Evolutionary conservation across 2,797 vertebrate species (phyloP), one percentile per base, ranked within the genome.

Genomic region (Garrulus glandarius): DNA sequence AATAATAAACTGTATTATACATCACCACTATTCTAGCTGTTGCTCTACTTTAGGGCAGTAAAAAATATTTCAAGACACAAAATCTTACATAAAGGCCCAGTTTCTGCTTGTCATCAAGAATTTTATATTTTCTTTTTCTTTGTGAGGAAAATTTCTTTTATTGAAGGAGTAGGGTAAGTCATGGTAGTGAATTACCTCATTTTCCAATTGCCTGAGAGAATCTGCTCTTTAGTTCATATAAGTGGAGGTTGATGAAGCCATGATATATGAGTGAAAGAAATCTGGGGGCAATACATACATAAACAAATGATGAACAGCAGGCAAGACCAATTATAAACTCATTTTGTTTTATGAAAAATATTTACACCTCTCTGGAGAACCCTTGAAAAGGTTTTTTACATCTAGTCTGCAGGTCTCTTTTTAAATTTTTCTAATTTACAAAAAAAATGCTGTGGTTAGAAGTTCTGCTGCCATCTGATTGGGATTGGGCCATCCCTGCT

Each of bases 401-500:
- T 77, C 39, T 92, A 53, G 32, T 91, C 56, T 83, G 13, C 10
- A n/a, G 34, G 49, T 43, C 29, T 61, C 52, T 83, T 57, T 70
- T 60, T 57, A 11, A 79, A 60, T 75, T 64, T 95, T 95, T 92
- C 53, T 70, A 44, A 83, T 67, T 84, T 69, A 52, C 29, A 9
- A 47, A 49, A 69, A 50, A 95, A 89, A 74, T 39, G 55, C 75
- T 95, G 69, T 22, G 20, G 56, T 88, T 91, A 85, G 56, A 89
- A 92, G 69, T 78, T 93, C 53, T 92, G 55, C 87, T 94, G 89
- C 92, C 84, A 86, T 95, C 94, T 97, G 97, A 94, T 82, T 96
- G 92, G 69, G 80, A 65, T 7, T 56, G 75, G 49, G 52, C 47
- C 3, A 36, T 92, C 43, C 49, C 80, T 68, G 26, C 59, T 55